A percentile compares a stretch with the other conserved stretches of the same genome.
Evolutionary conservation across 2,888 invertebrate genomes (phyloP).

Genomic region (Lycocerus yunnanus): DNA sequence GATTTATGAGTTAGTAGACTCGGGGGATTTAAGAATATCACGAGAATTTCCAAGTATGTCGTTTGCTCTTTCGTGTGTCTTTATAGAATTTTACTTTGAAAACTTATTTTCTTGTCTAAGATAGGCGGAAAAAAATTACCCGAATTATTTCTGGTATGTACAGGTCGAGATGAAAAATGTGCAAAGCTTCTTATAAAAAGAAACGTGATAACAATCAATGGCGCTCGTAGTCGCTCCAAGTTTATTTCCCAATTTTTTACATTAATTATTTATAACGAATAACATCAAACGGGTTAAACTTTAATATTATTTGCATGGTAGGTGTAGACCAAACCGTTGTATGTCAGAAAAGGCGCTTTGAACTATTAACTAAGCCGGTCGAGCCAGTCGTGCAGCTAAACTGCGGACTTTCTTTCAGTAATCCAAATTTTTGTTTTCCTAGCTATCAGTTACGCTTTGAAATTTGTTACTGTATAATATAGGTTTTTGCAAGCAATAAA

Average conservation of each 20-base stretch:
- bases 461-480: too few species aligned
- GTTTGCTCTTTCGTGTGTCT: conserved; percentile 15
- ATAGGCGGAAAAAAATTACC: neutral
- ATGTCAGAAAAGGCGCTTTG: neutral
- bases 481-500: too few species aligned
- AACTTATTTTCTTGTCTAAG: neutral
- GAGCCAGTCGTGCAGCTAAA: neutral
- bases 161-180: too few species aligned
- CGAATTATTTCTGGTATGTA: neutral
- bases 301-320: neutral
- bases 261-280: neutral
- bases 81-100: neutral
- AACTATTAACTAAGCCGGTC: neutral
- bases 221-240: too few species aligned
- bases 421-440: neutral
- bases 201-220: neutral
- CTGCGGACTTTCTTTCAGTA: neutral
- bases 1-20: conserved; percentile 30
- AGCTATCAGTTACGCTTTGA: too few species aligned
- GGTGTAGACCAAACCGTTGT: neutral
- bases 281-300: neutral
- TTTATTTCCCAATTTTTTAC: neutral
- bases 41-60: conserved; percentile 19
- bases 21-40: conserved; percentile 22
- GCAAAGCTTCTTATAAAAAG: neutral